Percentiles rank a stretch among this genome's conserved stretches.
Conservation (phyloP, 2,888 invertebrate genomes). For the Sialis fuliginosa region DNA sequence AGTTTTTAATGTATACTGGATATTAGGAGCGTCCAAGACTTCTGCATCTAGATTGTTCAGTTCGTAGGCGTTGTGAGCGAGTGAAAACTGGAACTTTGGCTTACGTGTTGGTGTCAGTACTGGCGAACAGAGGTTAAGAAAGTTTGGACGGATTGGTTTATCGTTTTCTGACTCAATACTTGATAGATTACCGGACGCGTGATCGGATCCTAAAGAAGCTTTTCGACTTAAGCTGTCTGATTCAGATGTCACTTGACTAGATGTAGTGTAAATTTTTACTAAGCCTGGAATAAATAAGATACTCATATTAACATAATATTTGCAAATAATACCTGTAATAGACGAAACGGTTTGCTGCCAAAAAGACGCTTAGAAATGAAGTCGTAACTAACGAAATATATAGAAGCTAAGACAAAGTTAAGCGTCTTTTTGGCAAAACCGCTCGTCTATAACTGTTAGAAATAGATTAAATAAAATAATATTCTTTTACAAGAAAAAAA, state of each 20-base stretch:
- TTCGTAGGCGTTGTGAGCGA: conserved; percentile 47
- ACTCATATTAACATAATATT: no score
- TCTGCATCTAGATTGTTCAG: conserved; percentile 47
- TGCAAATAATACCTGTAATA: no score
- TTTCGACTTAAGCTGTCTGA: conserved; percentile 9
- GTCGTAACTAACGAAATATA: no score
- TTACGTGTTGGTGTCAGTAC: conserved; percentile 43
- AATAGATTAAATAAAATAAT: conserved; percentile 7
- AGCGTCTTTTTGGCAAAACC: no score
- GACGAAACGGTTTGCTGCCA: no score
- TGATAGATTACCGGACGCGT: neutral
- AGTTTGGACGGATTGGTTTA: conserved; percentile 34
- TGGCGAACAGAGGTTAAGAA: conserved; percentile 44
- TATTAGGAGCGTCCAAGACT: conserved; percentile 40
- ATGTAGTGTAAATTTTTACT: conserved; percentile 8
- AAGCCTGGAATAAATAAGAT: neutral
- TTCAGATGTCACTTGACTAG: conserved; percentile 12
- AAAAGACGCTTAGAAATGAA: no score
- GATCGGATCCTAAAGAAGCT: neutral
- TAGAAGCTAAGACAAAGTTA: no score
- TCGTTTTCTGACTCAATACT: conserved; percentile 19
- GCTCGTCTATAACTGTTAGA: no score
- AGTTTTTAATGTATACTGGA: conserved; percentile 25
- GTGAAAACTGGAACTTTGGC: conserved; percentile 49
- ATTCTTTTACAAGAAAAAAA: neutral